phyloP scores from a whole-genome alignment of 2,888 invertebrate genomes.

The Tyria jacobaeae region DNA sequence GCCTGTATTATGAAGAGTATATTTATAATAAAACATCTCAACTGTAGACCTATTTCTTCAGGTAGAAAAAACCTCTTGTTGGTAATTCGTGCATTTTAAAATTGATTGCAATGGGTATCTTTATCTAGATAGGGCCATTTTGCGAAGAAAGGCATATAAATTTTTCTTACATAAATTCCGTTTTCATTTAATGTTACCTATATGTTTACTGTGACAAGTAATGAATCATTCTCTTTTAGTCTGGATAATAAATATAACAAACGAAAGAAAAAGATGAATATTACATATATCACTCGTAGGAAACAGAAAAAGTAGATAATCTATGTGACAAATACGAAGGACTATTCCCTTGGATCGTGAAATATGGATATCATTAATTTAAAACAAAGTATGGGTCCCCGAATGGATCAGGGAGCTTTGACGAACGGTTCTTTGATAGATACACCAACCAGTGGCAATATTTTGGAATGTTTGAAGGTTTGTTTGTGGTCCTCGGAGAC shows the following conservation, averaged over 20 bases:
- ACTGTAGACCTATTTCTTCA: neutral
- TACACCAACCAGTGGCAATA: constrained; percentile 51
- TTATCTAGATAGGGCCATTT: neutral
- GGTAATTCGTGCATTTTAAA: neutral
- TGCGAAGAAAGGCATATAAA: neutral
- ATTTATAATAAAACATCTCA: neutral
- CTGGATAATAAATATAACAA: constrained; percentile 22
- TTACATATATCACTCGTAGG: constrained; percentile 64
- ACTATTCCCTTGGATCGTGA: constrained; percentile 71
- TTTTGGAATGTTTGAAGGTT: constrained; percentile 49
- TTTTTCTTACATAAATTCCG: constrained; percentile 13
- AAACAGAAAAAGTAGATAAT: constrained; percentile 77
- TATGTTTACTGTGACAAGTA: constrained; percentile 16
- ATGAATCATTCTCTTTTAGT: constrained; percentile 33
- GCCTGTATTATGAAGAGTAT: neutral
- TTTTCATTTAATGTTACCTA: constrained; percentile 38
- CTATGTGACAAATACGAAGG: constrained; percentile 78
- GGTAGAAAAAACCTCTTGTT: neutral
- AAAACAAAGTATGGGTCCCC: constrained; percentile 73
- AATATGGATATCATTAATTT: constrained; percentile 73
- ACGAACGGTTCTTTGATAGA: constrained; percentile 65
- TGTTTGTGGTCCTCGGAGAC: constrained; percentile 13
- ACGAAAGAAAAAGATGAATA: constrained; percentile 57
- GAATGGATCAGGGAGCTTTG: constrained; percentile 68
- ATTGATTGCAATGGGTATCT: neutral